Evolutionary conservation across 2,113 vertebrate species (phyloP), one percentile per base, ranked within the genome.

Genomic region (Hypocryptadius cinnamomeus): DNA sequence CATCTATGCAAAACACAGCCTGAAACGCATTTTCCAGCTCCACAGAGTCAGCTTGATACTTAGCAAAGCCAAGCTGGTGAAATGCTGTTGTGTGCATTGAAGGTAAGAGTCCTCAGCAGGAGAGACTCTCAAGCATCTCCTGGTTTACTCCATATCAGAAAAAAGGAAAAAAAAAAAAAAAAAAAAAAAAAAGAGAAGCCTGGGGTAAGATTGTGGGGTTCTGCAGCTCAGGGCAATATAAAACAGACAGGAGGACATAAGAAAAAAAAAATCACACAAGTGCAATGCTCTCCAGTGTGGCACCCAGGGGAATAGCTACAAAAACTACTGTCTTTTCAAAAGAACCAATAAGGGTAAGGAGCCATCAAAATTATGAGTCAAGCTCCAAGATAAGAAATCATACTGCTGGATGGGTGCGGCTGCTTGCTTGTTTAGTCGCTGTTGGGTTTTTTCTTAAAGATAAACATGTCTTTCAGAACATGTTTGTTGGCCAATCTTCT

Each of bases 11-110:
- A 92, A 94, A 89, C 33, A 1, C 64, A 78, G 80, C 37, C 39
- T 50, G 51, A 91, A 91, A 79, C 51, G 5, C 17, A 76, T 66
- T 79, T 87, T 79, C 66, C 87, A 73, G 65, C 54, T 72, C 53
- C 27, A 19, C 47, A 18, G 63, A 74, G 24, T 16, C 8, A 7
- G 45, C 42, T 3, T 16, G 15, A 47, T 8, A 40, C 13, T 86
- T 17, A 71, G 80, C 77, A 84, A 84, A 94, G 63, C 27, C 0
- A 1, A 70, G 47, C 39, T 66, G 44, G 27, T 50, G 51, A 89
- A 87, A 93, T 0, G 0, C 37, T 42, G n/a, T 4, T 0, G 0
- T 4, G 8, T 22, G 33, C 16, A 24, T 4, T 1, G 1, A 39
- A 76, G 28, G 37, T 1, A 14, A 72, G 37, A 48, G 42, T 77